These are phyloP conservation scores for Lagodon rhomboides DNA, from an alignment of 2,797 vertebrate species.

Conservation along the genomic window DNA sequence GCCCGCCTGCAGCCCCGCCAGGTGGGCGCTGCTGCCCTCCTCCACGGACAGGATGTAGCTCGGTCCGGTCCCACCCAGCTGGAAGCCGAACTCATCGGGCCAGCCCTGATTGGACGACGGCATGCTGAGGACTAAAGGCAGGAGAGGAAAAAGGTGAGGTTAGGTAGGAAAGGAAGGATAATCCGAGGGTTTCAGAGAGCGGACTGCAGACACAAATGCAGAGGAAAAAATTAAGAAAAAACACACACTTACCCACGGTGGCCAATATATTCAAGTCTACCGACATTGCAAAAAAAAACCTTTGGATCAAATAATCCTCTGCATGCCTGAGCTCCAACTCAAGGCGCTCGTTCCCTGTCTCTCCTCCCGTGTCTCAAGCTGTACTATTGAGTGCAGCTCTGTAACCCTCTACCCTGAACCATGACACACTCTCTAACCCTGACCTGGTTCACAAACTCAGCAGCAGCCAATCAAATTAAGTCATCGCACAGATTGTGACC, in stretches of 20 bases:
- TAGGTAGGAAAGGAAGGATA: neutral
- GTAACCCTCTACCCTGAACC: conserved; percentile 73
- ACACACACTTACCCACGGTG: conserved; percentile 51
- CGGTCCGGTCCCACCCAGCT: conserved; percentile 90
- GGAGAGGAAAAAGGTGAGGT: neutral
- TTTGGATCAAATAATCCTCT: conserved; percentile 37
- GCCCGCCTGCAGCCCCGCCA: conserved; percentile 91
- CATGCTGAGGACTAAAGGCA: conserved; percentile 89
- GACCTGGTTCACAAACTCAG: conserved; percentile 77
- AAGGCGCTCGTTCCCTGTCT: neutral
- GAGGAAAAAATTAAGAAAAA: neutral
- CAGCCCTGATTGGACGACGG: conserved; percentile 93
- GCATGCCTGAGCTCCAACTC: conserved; percentile 7
- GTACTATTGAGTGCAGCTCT: conserved; percentile 44
- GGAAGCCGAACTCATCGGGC: conserved; percentile 97
- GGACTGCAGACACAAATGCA: neutral
- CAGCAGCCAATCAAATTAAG: conserved; percentile 76
- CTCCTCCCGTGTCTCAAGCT: conserved; percentile 38
- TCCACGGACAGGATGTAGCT: conserved; percentile 95
- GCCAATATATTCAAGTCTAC: conserved; percentile 56
- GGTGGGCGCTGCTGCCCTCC: conserved; percentile 93
- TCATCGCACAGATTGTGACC: conserved; percentile 73
- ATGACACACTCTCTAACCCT: conserved; percentile 71
- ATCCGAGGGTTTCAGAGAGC: neutral
- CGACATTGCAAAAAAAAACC: conserved; percentile 34